Percentiles rank a stretch among this genome's conserved stretches.
Evolutionary conservation across 23 tunicate genomes (phyloP).

Genomic region (Ascidia mentula): DNA sequence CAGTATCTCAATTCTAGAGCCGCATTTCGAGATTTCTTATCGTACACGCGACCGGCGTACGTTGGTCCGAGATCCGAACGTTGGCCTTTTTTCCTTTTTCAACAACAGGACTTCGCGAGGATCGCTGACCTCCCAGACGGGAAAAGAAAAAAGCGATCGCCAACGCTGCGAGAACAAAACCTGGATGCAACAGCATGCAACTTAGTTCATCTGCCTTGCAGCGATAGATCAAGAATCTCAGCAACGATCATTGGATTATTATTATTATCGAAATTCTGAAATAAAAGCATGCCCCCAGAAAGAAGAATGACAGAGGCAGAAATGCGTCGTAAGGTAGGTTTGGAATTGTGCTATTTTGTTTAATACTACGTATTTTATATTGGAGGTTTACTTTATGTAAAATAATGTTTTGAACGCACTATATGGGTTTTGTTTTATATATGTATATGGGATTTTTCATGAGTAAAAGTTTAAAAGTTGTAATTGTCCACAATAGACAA

Average conservation of each 20-base stretch:
- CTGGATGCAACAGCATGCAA: neutral
- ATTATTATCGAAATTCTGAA: neutral
- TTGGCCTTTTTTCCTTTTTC: neutral
- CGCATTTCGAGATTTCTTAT: neutral
- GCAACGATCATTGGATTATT: neutral
- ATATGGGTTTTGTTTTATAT: neutral
- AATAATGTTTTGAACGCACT: neutral
- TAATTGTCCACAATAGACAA: too few species aligned
- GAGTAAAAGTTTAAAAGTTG: neutral
- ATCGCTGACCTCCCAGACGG: neutral
- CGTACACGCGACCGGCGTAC: constrained; percentile 2
- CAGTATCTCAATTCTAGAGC: neutral
- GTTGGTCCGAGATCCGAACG: neutral
- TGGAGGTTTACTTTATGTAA: too few species aligned
- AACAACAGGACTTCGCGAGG: neutral
- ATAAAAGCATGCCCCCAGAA: constrained; percentile 42
- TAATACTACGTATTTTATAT: too few species aligned
- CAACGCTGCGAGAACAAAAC: neutral
- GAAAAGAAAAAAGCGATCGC: neutral
- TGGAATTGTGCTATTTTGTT: too few species aligned
- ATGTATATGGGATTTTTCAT: neutral
- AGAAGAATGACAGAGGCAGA: constrained; percentile 64
- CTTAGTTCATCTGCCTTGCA: neutral
- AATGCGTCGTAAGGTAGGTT: constrained; percentile 64
- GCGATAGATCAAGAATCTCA: neutral